Conservation (phyloP, 1,140 invertebrate species). For the Zaprionus taronus region DNA sequence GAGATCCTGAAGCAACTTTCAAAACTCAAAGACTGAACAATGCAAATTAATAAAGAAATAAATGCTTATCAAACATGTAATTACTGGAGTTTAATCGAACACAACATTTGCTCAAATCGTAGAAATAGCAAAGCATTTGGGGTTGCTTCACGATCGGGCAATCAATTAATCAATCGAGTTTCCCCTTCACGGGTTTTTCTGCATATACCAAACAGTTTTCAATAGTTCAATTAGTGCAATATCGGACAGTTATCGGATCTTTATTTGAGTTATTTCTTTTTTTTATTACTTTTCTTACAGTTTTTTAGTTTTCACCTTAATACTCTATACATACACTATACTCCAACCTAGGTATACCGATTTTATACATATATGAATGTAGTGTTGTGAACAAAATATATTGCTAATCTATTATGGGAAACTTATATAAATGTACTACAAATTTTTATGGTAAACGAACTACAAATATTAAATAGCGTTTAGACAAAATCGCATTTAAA, state of each 20-base stretch:
- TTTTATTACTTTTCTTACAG: not conserved
- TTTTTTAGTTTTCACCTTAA: slow-evolving; percentile 12
- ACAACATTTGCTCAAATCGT: slow-evolving; percentile 61
- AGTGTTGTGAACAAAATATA: slow-evolving; percentile 72
- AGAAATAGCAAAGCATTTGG: slow-evolving; percentile 50
- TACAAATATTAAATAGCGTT: slow-evolving; percentile 79
- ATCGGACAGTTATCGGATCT: not conserved
- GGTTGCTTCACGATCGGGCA: slow-evolving; percentile 2
- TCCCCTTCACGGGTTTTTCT: not conserved
- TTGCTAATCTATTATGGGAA: slow-evolving; percentile 55
- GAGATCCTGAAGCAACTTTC: slow-evolving; percentile 15
- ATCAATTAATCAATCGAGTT: not conserved
- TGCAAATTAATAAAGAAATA: slow-evolving; percentile 36
- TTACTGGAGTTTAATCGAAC: slow-evolving; percentile 25
- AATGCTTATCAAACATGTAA: slow-evolving; percentile 37
- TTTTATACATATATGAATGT: slow-evolving; percentile 81
- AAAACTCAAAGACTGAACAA: slow-evolving; percentile 55
- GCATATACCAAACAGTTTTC: not conserved
- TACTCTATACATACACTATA: slow-evolving; percentile 34
- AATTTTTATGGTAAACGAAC: slow-evolving; percentile 77
- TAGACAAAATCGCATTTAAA: slow-evolving; percentile 72
- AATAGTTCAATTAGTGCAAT: slow-evolving; percentile 3
- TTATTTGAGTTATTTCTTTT: slow-evolving; percentile 22
- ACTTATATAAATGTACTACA: slow-evolving; percentile 72
- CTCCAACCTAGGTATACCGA: slow-evolving; percentile 66